phyloP scores from a whole-genome alignment of 1,140 invertebrate genomes.

The Drosophila teissieri region DNA sequence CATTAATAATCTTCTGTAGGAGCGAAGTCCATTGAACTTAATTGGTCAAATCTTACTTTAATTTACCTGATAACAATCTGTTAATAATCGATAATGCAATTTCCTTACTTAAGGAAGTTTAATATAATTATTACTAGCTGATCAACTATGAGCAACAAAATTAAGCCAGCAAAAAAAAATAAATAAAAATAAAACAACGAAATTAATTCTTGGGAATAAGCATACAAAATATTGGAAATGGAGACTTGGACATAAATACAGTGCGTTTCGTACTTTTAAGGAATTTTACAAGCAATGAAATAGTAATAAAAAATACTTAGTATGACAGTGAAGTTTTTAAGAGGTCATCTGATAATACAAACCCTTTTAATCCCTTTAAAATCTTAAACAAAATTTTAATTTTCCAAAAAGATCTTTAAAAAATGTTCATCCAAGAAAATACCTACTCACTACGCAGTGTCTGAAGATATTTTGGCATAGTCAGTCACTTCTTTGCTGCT shows the following conservation, averaged over 20 bases:
- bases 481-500: constrained; percentile 29
- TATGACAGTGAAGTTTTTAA: too few relatives aligned
- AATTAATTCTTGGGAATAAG: constrained; percentile 55
- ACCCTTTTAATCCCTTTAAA: too few relatives aligned
- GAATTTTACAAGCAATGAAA: background rate
- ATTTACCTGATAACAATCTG: too few relatives aligned
- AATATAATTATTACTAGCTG: constrained; percentile 55
- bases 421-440: background rate
- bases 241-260: constrained; percentile 8
- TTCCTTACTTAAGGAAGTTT: constrained; percentile 21
- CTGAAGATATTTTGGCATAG: constrained; percentile 15
- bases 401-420: background rate
- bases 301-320: background rate
- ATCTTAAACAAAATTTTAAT: too few relatives aligned
- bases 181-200: constrained; percentile 38
- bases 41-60: background rate
- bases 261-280: background rate
- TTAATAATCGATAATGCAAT: background rate
- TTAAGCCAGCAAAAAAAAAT: constrained; percentile 10
- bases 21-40: constrained; percentile 17
- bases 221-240: constrained; percentile 66
- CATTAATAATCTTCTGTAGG: background rate
- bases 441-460: constrained; percentile 1
- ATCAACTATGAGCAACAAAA: constrained; percentile 48
- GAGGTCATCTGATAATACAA: too few relatives aligned